phyloP scores from a whole-genome alignment of 2,113 vertebrate species.

The Ptilonorhynchus violaceus region DNA sequence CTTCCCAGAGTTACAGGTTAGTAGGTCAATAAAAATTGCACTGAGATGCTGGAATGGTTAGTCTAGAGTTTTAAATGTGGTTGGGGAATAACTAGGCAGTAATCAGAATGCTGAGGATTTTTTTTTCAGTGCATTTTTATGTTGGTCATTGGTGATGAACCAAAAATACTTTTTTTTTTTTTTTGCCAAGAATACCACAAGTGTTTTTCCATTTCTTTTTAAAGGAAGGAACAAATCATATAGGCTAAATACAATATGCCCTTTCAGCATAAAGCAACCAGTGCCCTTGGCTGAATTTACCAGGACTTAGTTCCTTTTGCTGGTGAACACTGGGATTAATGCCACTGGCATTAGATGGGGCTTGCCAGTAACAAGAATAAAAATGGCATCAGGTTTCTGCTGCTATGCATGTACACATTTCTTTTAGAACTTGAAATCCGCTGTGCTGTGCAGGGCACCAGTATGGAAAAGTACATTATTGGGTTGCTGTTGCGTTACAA shows the following conservation, averaged over 20 bases:
- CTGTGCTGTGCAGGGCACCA: not conserved
- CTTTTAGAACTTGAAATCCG: not conserved
- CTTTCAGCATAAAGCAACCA: not conserved
- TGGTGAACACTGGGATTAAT: not conserved
- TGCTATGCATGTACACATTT: not conserved
- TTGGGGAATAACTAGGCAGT: not conserved
- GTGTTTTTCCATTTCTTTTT: not conserved
- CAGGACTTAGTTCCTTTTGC: not conserved
- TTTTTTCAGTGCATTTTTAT: not conserved
- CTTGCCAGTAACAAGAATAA: not conserved
- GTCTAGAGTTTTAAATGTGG: not conserved
- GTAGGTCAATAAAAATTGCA: conserved; percentile 80
- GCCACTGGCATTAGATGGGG: not conserved
- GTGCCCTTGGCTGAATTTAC: not conserved
- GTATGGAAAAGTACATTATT: not conserved
- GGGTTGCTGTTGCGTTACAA: accelerated
- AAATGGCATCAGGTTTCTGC: not conserved
- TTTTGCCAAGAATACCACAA: not conserved
- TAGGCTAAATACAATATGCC: not conserved
- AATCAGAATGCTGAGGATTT: not conserved
- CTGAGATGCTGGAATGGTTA: conserved; percentile 67
- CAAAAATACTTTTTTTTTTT: not conserved
- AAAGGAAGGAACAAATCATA: not conserved
- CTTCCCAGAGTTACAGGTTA: conserved; percentile 62
- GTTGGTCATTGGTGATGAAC: not conserved